phyloP scores from a whole-genome alignment of 2,797 vertebrate genomes.

The Erpetoichthys calabaricus region DNA sequence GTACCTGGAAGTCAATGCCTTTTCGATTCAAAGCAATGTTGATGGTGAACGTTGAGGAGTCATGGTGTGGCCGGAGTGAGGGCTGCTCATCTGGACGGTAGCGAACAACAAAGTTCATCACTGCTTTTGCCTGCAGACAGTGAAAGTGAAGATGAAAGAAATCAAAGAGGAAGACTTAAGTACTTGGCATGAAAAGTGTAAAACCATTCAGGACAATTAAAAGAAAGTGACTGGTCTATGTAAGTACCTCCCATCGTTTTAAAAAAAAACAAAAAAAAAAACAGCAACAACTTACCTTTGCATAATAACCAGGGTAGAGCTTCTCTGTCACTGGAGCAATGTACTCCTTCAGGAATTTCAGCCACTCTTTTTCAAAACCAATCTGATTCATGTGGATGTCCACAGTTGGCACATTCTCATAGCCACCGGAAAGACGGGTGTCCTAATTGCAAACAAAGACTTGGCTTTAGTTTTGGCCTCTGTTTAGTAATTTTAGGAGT shows the following conservation, averaged over 20 bases:
- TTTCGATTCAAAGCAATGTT: conserved; percentile 73
- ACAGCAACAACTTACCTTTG: conserved; percentile 56
- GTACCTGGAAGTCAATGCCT: conserved; percentile 60
- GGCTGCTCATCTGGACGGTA: conserved; percentile 78
- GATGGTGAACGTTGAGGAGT: conserved; percentile 79
- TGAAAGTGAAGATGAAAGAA: background rate
- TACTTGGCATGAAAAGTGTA: background rate
- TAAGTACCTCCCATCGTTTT: too few species aligned
- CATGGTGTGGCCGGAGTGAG: conserved; percentile 65
- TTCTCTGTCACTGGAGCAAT: conserved; percentile 65
- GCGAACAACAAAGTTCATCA: conserved; percentile 82
- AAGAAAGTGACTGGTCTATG: too few species aligned
- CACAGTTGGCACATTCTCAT: conserved; percentile 75
- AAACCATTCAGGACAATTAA: background rate
- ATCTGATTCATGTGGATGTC: conserved; percentile 83
- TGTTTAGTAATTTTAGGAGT: too few species aligned
- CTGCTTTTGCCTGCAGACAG: conserved; percentile 52
- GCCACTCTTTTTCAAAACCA: conserved; percentile 71
- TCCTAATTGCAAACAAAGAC: conserved; percentile 38
- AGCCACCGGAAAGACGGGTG: conserved; percentile 61
- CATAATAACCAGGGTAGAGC: conserved; percentile 71
- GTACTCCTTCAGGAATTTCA: conserved; percentile 68
- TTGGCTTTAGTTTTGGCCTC: too few species aligned
- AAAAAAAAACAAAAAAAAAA: too few species aligned
- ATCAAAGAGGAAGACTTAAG: too few species aligned